Evolutionary conservation across 2,113 vertebrate species (phyloP).

Genomic region (Crotalus horridus): DNA sequence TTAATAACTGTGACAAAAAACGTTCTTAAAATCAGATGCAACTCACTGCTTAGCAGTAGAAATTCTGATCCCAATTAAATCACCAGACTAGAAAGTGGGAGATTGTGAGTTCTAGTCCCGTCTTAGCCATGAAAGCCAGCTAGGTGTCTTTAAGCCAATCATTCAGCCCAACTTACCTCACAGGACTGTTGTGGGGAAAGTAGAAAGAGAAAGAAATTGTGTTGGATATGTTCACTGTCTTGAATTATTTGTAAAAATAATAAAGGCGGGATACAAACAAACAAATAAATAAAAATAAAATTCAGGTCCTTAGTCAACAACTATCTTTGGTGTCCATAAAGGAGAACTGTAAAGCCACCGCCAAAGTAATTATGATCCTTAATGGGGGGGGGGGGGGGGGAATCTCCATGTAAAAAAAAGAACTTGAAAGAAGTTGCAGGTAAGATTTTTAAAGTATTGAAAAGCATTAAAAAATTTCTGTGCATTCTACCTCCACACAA

Average conservation of each 20-base stretch:
- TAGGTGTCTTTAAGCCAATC: background rate
- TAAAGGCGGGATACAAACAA: background rate
- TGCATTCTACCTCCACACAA: background rate
- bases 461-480: constrained; percentile 10
- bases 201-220: background rate
- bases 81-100: background rate
- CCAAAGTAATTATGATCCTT: constrained; percentile 48
- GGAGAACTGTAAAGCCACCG: constrained; percentile 36
- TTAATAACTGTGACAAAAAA: background rate
- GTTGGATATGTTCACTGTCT: background rate
- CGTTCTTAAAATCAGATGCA: background rate
- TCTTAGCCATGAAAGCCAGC: background rate
- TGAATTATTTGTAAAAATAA: background rate
- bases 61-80: background rate
- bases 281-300: background rate
- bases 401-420: background rate
- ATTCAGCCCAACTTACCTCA: background rate
- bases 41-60: background rate
- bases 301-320: background rate
- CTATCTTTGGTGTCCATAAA: background rate
- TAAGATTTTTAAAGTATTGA: background rate
- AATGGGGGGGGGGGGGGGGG: background rate
- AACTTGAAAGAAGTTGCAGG: constrained; percentile 5
- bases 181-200: background rate
- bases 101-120: background rate